Conservation (phyloP, 2,797 vertebrate species). For the Esox lucius region DNA sequence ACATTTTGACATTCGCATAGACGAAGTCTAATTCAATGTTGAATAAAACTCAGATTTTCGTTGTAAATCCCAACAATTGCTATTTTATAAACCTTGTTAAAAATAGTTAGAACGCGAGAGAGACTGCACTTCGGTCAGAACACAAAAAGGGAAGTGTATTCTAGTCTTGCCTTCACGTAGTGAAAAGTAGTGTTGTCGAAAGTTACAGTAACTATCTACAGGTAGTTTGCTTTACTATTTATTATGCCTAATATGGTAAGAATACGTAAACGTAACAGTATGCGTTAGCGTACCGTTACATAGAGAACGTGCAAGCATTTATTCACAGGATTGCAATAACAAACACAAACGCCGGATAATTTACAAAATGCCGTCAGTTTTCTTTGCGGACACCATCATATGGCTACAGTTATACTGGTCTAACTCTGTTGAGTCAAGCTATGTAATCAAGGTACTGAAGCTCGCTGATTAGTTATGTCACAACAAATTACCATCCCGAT, state of each 20-base stretch:
- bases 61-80: too few species aligned
- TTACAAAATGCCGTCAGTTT: background rate
- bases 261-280: background rate
- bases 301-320: background rate
- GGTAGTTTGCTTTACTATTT: background rate
- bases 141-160: background rate
- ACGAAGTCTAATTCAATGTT: too few species aligned
- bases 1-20: too few species aligned
- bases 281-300: too few species aligned
- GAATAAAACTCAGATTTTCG: too few species aligned
- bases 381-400: background rate
- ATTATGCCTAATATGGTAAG: background rate
- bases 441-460: background rate
- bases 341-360: background rate
- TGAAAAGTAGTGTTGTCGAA: background rate
- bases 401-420: background rate
- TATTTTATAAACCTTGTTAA: too few species aligned
- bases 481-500: background rate
- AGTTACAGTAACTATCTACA: background rate
- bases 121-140: background rate
- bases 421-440: background rate
- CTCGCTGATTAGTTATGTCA: background rate
- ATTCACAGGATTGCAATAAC: background rate
- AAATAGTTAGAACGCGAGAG: background rate
- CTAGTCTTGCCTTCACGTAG: background rate